Evolutionary conservation across 1,140 invertebrate species (phyloP).

Genomic region (Hycleus cichorii): DNA sequence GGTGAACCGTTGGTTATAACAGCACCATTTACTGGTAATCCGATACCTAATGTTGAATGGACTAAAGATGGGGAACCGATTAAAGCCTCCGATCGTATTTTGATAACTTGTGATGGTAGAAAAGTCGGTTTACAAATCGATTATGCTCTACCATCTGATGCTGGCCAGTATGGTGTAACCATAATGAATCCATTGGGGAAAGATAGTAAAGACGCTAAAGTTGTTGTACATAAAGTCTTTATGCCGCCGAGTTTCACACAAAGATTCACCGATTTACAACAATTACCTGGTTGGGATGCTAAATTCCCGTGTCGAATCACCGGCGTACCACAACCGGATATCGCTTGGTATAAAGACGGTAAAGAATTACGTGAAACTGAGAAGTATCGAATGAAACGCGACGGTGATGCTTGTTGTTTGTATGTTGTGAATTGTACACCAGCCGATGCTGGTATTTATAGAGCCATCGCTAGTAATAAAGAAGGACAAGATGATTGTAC

Average conservation of each 20-base stretch:
- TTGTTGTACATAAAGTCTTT: conserved; percentile 70
- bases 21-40: conserved; percentile 74
- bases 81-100: conserved; percentile 53
- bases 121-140: conserved; percentile 72
- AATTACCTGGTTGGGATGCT: conserved; percentile 68
- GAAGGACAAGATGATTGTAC: conserved; percentile 72
- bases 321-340: conserved; percentile 79
- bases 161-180: conserved; percentile 68
- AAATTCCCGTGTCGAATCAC: conserved; percentile 75
- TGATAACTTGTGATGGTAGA: conserved; percentile 73
- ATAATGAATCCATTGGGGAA: conserved; percentile 69
- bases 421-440: conserved; percentile 61
- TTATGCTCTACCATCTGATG: conserved; percentile 60
- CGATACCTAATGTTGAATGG: conserved; percentile 79
- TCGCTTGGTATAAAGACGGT: conserved; percentile 78
- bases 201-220: conserved; percentile 58
- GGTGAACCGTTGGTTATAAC: conserved; percentile 58
- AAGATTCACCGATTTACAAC: conserved; percentile 75
- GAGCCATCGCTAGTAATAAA: conserved; percentile 68
- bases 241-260: conserved; percentile 75
- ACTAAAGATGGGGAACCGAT: conserved; percentile 67
- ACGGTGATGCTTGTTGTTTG: conserved; percentile 70
- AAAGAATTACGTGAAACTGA: conserved; percentile 56
- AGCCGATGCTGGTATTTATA: conserved; percentile 67
- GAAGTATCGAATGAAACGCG: conserved; percentile 70